Percentiles rank a stretch among this genome's conserved stretches.
These are phyloP conservation scores for Caenorhabditis virilis DNA, from an alignment of 2,888 invertebrate species.

Conservation along the genomic window DNA sequence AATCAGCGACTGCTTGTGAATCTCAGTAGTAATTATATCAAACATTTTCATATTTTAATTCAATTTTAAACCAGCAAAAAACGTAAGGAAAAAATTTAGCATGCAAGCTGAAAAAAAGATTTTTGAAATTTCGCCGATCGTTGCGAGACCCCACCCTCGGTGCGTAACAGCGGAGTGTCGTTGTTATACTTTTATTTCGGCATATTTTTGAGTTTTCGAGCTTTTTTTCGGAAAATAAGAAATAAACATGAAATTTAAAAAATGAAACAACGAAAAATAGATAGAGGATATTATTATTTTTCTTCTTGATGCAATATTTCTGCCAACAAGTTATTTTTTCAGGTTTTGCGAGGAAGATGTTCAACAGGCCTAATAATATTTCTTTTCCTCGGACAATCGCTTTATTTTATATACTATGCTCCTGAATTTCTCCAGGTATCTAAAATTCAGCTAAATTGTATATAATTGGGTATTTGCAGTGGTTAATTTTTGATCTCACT, in stretches of 20 bases:
- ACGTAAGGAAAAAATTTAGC: not conserved
- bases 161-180: slow-evolving; percentile 19
- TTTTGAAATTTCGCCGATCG: slow-evolving; percentile 41
- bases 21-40: too few species aligned
- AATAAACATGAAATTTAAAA: too few species aligned
- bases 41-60: too few species aligned
- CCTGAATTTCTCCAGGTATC: slow-evolving; percentile 39
- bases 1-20: too few species aligned
- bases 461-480: slow-evolving; percentile 17
- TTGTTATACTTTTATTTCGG: slow-evolving; percentile 4
- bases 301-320: too few species aligned
- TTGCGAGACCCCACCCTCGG: slow-evolving; percentile 18
- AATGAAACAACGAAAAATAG: too few species aligned
- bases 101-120: not conserved
- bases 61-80: not conserved
- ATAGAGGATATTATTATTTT: too few species aligned
- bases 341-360: slow-evolving; percentile 19
- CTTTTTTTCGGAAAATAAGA: too few species aligned
- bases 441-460: not conserved
- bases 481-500: slow-evolving; percentile 45
- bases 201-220: not conserved
- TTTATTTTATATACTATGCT: slow-evolving; percentile 54
- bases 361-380: slow-evolving; percentile 28
- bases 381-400: slow-evolving; percentile 36
- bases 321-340: too few species aligned